These are phyloP conservation scores for Galagoides demidoff DNA, from an alignment of 2,797 vertebrate genomes.

Conservation along the genomic window DNA sequence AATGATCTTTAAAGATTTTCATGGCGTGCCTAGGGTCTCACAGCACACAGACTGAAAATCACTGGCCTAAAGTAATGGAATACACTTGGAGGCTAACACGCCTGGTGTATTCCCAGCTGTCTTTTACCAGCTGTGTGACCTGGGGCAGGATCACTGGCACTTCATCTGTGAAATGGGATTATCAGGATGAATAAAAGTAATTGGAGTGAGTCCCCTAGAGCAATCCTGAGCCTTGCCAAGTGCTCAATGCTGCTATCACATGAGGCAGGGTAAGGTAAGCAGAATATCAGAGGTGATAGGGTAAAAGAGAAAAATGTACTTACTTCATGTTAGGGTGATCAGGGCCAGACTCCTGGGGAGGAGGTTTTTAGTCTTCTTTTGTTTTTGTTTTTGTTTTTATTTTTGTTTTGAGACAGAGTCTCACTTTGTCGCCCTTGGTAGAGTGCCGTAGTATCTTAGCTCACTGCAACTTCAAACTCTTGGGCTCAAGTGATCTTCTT, in stretches of 20 bases:
- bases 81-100: background rate
- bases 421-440: too few relatives aligned
- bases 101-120: background rate
- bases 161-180: background rate
- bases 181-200: background rate
- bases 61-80: background rate
- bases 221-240: background rate
- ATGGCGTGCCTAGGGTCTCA: too few relatives aligned
- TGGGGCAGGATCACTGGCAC: too few relatives aligned
- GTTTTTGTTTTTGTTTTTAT: too few relatives aligned
- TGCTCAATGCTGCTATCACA: background rate
- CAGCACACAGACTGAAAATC: too few relatives aligned
- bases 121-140: background rate
- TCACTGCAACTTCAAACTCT: too few relatives aligned
- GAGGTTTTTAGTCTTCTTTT: background rate
- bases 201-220: background rate
- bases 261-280: accelerated
- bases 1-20: too few relatives aligned
- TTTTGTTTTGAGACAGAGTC: too few relatives aligned
- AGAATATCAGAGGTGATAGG: background rate
- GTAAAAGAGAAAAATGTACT: background rate
- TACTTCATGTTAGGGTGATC: background rate
- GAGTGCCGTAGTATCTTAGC: too few relatives aligned
- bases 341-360: background rate
- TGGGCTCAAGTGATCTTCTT: too few relatives aligned